Percentiles rank a stretch among this genome's conserved stretches.
phyloP scores from a whole-genome alignment of 2,113 vertebrate species.

The Otocyon megalotis region DNA sequence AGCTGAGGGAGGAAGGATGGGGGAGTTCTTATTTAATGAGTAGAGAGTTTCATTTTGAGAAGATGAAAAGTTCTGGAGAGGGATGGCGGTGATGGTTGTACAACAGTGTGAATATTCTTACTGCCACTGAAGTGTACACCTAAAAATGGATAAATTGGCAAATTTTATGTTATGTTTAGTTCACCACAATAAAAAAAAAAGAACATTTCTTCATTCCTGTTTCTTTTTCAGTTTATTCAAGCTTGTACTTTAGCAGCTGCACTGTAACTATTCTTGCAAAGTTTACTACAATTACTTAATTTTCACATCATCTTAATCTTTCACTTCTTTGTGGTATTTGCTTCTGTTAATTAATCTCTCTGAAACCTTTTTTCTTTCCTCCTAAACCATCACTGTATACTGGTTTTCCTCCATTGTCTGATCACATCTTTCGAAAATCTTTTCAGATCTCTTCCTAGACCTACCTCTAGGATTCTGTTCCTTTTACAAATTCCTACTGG shows the following conservation, averaged over 20 bases:
- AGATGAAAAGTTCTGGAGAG: background rate
- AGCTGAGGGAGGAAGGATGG: background rate
- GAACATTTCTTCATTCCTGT: background rate
- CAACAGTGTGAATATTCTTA: background rate
- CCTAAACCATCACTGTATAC: background rate
- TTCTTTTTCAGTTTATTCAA: background rate
- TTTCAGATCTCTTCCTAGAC: background rate
- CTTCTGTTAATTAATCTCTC: background rate
- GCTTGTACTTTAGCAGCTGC: background rate
- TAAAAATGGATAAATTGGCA: background rate
- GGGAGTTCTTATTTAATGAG: background rate
- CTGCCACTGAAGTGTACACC: background rate
- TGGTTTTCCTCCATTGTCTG: background rate
- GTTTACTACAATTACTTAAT: background rate
- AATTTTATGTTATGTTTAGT: background rate
- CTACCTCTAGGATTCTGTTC: background rate
- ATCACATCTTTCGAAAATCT: background rate
- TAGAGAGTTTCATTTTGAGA: background rate
- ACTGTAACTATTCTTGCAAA: background rate
- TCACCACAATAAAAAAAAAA: background rate
- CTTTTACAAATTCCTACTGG: background rate
- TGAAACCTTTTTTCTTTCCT: slow-evolving; percentile 2
- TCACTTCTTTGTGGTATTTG: background rate
- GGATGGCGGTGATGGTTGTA: background rate
- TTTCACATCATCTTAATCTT: slow-evolving; percentile 17